Base-by-base conservation (phyloP, 2,113 vertebrate genomes). In the Saiga tatarica region DNA sequence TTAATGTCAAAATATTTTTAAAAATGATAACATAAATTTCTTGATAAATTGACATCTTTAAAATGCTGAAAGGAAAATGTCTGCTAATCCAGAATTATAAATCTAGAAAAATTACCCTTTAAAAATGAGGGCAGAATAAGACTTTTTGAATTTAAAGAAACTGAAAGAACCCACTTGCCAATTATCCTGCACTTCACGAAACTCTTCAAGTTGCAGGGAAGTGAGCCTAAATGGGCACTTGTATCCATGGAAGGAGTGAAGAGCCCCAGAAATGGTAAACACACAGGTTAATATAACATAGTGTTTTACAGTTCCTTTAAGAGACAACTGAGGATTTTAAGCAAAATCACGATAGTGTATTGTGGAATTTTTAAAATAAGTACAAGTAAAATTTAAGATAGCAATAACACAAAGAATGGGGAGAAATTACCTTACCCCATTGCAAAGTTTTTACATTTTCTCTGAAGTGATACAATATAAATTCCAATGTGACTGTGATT, bases 231-330 rank as follows among this genome's bases (percentile, higher is more conserved):
- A n/a, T 13, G 47, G 30, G 79, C 47, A 82, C 11, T 53, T 33
- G 12, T 11, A 23, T 53, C 79, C n/a, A 53, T 12, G 30, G 47
- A 53, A 82, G 47, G 2, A 53, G 30, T 14, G 17, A 82, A 82
- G 47, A 82, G 79, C 50, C 11, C 50, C 78, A 82, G 47, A n/a
- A 82, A 82, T 23, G 11, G 10, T 53, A 82, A 53, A 82, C 79
- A 82, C 19, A 82, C 12, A 6, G 50, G 33, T 53, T 53, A 82
- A 82, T n/a, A 82, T 53, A 33, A 81, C 45, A 78, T 5, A 52
- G 79, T 82, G 79, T 25, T 82, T 82, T 82, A 21, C n/a, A 82
- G n/a, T n/a, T 82, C 50, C 50, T 82, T 53, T 53, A 82, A 53
- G 1, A 53, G 47, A 82, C 79, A 82, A 23, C 50, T 14, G 79